Percentiles rank a stretch among this genome's conserved stretches.
Evolutionary conservation across 2,888 invertebrate species (phyloP).

Genomic region (Eupithecia tripunctaria): DNA sequence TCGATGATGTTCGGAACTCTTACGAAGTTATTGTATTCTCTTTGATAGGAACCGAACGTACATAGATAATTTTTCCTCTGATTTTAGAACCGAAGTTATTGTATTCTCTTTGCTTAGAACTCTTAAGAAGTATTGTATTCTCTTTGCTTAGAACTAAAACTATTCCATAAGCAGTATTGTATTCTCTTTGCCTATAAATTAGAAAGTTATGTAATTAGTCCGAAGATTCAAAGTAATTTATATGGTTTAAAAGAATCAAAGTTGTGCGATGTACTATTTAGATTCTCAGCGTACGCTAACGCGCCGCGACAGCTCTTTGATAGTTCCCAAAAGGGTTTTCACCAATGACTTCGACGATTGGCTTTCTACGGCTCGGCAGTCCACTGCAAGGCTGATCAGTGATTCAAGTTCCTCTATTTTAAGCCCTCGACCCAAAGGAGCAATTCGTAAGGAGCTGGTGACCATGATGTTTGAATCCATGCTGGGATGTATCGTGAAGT

Average conservation of each 20-base stretch:
- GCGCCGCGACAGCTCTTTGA: conserved; percentile 72
- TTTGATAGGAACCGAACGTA: too few species aligned
- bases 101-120: too few species aligned
- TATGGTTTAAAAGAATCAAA: neutral
- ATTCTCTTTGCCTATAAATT: too few species aligned
- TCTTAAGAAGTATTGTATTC: too few species aligned
- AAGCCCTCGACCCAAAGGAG: conserved; percentile 53
- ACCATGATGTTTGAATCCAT: conserved; percentile 73
- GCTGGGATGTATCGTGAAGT: conserved; percentile 68
- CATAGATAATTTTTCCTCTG: neutral
- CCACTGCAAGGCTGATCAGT: conserved; percentile 50
- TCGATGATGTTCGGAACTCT: too few species aligned
- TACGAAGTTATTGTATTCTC: too few species aligned
- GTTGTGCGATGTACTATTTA: conserved; percentile 64
- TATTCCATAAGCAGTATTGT: too few species aligned
- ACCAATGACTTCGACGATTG: conserved; percentile 47
- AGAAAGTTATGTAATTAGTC: neutral
- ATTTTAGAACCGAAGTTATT: neutral
- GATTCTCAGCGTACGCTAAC: conserved; percentile 71
- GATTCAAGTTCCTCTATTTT: conserved; percentile 53
- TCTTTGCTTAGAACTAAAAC: neutral
- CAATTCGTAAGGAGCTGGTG: conserved; percentile 68
- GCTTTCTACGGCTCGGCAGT: conserved; percentile 50
- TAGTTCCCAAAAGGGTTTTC: conserved; percentile 46
- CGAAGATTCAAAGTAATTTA: neutral